Evolutionary conservation across 2,888 invertebrate species (phyloP), one percentile per base, ranked within the genome.

Genomic region (Cryptocephalus moraei): DNA sequence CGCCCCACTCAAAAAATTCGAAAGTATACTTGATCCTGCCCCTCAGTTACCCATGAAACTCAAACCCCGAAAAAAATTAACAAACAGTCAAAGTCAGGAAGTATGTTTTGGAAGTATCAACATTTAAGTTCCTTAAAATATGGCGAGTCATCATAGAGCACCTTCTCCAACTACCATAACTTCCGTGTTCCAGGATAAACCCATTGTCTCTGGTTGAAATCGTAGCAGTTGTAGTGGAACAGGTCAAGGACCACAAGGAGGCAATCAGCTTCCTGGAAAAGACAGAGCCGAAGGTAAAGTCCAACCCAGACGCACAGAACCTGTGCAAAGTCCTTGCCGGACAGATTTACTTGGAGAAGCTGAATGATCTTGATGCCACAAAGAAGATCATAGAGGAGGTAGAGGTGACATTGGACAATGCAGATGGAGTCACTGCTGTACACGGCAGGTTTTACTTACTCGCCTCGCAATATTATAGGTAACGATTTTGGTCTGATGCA

Each of bases 401-500:
- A 9, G 89, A 91, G 59, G 80, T 79, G 22, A 81, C 88, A 11
- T 72, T 97, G 11, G 92, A 94, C 59, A 86, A 86, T 57, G 84
- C 91, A 0, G 93, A 95, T 64, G 94, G 94, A 31, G 84, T 96
- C 3, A 92, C 93, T 0, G 78, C 91, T 0, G 94, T 96, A 0
- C 96, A 97, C 65, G 93, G 92, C 31, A 79, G 91, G 62, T 97
- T 91, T 70, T 97, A 95, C 65, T 83, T 92, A 56, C 75, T 96
- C 2, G 92, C 94, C 4, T 91, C 93, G 2, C 88, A 92, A 58
- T 89, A 94, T 62, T 93, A 94, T 68, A 81, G 88, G 70, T 81
- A 67, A 41, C 8, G 9, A 40, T 22, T 31, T 44, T 22, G 22
- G 22, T 22, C 11, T 44, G 11, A 13, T 44, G 32, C 11, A 10